Evolutionary conservation across 2,113 vertebrate species (phyloP), one percentile per base, ranked within the genome.

Genomic region (Podarcis cretensis): DNA sequence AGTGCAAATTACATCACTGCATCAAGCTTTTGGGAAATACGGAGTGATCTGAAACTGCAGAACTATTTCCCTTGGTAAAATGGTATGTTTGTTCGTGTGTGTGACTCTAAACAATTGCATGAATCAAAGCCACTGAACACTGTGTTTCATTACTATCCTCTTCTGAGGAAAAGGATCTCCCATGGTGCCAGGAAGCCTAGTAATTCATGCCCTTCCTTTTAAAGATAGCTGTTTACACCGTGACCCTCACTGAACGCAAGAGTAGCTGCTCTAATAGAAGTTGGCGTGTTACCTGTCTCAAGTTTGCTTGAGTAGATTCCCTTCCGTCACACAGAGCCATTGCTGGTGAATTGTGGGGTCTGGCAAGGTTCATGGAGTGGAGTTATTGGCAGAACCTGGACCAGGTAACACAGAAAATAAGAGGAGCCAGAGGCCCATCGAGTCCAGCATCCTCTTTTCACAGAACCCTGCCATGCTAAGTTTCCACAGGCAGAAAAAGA

Each of bases 21-120:
- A 82, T 81, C 82, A 14, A 89, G 48, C 4, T 82, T 83, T 63
- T 12, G 79, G 32, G 40, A 63, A 91, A 94, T 73, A 78, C 75
- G 71, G 75, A 65, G 57, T 3, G 35, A 63, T 32, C 87, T 18
- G 89, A 92, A 94, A 81, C 75, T 89, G 27, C 30, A 74, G 90
- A 27, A 68, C 54, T 6, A 83, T 87, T 92, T 87, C 35, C 3
- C 21, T 90, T 87, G 40, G 80, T n/a, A 37, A 87, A 20, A n/a
- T 37, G 25, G 12, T 43, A 8, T 81, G 10, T 81, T 35, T 35
- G 48, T 79, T 25, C 6, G 3, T 9, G 63, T 21, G 37, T 32
- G 71, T 32, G 59, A 73, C 71, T 84, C 63, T 84, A 92, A 91
- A 78, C 4, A 74, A 85, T 76, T 63, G 87, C 89, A 85, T 69